A percentile compares a stretch with the other conserved stretches of the same genome.
phyloP scores from a whole-genome alignment of 2,797 vertebrate species.

The Micropoecilia bifurca region DNA sequence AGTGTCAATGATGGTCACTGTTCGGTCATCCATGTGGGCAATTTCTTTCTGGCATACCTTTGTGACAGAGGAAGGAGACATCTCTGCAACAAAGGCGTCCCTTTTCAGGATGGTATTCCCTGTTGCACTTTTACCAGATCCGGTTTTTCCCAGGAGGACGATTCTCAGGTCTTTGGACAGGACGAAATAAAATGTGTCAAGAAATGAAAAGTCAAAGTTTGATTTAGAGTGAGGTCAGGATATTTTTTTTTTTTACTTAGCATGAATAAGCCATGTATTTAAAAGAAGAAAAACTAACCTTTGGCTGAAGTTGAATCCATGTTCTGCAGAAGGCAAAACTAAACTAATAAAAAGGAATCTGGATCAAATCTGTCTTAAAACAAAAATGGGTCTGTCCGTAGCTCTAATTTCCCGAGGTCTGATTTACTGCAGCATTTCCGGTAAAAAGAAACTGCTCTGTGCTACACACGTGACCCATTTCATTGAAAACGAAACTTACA shows the following conservation, averaged over 20 bases:
- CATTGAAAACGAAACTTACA: background rate
- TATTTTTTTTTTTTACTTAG: background rate
- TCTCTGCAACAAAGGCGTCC: slow-evolving; percentile 4
- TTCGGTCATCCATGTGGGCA: slow-evolving; percentile 4
- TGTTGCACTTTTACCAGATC: slow-evolving; percentile 68
- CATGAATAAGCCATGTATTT: fast-evolving
- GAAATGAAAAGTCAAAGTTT: background rate
- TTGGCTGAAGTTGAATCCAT: slow-evolving; percentile 12
- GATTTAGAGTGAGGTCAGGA: background rate
- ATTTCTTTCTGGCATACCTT: background rate
- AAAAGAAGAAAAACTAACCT: slow-evolving; percentile 25
- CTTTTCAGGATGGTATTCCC: slow-evolving; percentile 65
- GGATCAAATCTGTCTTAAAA: background rate
- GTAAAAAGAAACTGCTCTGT: background rate
- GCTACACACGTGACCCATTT: background rate
- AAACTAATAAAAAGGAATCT: background rate
- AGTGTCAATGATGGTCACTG: slow-evolving; percentile 63
- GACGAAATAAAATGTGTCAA: background rate
- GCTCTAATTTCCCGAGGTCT: background rate
- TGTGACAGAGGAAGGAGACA: slow-evolving; percentile 54
- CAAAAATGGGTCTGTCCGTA: background rate
- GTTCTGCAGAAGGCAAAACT: background rate
- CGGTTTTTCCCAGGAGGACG: slow-evolving; percentile 70
- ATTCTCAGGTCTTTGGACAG: background rate
- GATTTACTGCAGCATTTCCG: background rate